These are phyloP conservation scores for Amblyjoppa proteus DNA, from an alignment of 2,888 invertebrate species.

Conservation along the genomic window DNA sequence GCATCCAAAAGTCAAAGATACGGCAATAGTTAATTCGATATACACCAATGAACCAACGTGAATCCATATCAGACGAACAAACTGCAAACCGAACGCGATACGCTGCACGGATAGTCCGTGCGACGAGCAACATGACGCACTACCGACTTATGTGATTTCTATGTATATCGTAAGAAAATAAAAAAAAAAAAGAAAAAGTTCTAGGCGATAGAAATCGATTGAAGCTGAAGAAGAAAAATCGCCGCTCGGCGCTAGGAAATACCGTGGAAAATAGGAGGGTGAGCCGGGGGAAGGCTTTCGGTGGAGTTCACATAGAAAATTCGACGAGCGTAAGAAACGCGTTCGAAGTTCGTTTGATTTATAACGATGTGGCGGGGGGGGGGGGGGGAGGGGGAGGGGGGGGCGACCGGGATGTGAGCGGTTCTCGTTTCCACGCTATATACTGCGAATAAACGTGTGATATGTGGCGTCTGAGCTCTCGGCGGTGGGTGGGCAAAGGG, in stretches of 20 bases:
- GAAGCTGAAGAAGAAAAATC: slow-evolving; percentile 32
- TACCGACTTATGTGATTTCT: neutral
- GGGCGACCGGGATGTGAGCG: slow-evolving; percentile 1
- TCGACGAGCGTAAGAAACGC: slow-evolving; percentile 63
- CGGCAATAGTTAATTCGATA: too few relatives aligned
- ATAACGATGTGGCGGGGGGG: slow-evolving; percentile 34
- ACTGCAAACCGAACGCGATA: neutral
- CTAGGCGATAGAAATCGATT: neutral
- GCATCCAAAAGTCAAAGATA: too few relatives aligned
- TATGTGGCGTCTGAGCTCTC: slow-evolving; percentile 59
- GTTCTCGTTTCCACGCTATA: slow-evolving; percentile 57
- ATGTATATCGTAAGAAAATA: neutral
- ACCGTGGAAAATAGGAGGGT: slow-evolving; percentile 33
- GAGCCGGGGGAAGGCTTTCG: slow-evolving; percentile 11
- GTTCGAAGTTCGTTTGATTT: slow-evolving; percentile 68
- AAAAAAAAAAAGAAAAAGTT: slow-evolving; percentile 19
- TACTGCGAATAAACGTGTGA: slow-evolving; percentile 61
- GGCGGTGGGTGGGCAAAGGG: slow-evolving; percentile 19
- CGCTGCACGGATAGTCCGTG: neutral
- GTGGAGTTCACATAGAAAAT: slow-evolving; percentile 35
- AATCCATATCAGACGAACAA: slow-evolving; percentile 27
- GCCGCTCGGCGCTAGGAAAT: slow-evolving; percentile 41
- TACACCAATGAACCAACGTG: too few relatives aligned
- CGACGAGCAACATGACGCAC: neutral
- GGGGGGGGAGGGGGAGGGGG: neutral